These are phyloP conservation scores for Imbricaverruca yamaguchii DNA, from an alignment of 2,888 invertebrate species.

Conservation along the genomic window DNA sequence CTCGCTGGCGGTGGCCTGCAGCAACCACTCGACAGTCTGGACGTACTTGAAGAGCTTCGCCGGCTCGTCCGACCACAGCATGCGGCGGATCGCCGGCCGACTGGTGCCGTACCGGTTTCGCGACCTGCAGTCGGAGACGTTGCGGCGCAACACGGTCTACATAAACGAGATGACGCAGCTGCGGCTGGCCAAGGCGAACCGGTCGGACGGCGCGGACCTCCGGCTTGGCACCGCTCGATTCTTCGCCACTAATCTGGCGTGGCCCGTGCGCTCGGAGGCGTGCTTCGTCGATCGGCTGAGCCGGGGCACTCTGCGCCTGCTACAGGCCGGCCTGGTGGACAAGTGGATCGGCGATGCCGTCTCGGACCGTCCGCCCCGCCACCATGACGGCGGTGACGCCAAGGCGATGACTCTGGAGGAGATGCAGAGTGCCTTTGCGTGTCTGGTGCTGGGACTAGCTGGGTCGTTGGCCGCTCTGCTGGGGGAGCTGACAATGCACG, in stretches of 20 bases:
- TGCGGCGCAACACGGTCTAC: constrained; percentile 9
- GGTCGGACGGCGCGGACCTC: neutral
- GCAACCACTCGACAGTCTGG: neutral
- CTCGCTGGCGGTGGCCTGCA: constrained; percentile 2
- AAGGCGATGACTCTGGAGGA: neutral
- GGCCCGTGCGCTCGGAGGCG: neutral
- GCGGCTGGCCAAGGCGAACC: neutral
- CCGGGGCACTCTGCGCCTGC: neutral
- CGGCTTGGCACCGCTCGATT: neutral
- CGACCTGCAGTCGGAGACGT: neutral
- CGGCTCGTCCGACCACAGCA: neutral
- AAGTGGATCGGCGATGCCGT: constrained; percentile 12
- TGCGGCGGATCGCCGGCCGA: neutral
- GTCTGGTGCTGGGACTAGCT: neutral
- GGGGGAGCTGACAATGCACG: neutral
- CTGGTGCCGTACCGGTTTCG: constrained; percentile 7
- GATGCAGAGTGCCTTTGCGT: constrained; percentile 7
- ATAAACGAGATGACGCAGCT: constrained; percentile 10
- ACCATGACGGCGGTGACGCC: neutral
- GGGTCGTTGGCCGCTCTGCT: neutral
- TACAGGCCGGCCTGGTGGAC: constrained; percentile 8
- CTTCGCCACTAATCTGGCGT: neutral
- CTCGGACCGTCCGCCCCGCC: too few species aligned
- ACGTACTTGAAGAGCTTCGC: neutral
- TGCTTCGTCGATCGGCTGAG: neutral